These are phyloP conservation scores for Cephus pulcher DNA, from an alignment of 2,888 invertebrate genomes.

Conservation along the genomic window DNA sequence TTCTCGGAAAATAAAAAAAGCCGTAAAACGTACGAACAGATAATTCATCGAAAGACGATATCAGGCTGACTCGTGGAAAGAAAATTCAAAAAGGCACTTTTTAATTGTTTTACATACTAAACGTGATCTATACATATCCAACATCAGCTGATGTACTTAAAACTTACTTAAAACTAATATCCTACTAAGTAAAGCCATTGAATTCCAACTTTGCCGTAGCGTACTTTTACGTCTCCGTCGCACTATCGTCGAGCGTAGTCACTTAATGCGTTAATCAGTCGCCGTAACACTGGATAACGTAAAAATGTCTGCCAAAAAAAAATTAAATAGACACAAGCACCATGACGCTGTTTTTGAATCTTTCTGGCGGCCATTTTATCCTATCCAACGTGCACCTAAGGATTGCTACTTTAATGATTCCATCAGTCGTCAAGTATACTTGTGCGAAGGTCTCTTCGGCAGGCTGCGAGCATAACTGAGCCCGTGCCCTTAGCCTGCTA, in stretches of 20 bases:
- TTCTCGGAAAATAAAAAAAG: not conserved
- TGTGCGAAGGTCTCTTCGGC: slow-evolving; percentile 2
- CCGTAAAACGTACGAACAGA: not conserved
- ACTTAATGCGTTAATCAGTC: not conserved
- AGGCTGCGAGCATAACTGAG: slow-evolving; percentile 31
- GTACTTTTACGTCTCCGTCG: not conserved
- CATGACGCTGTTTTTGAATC: not conserved
- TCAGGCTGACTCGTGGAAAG: slow-evolving; percentile 2
- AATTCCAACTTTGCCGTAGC: not conserved
- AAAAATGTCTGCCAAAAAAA: not conserved
- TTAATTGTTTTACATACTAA: slow-evolving; percentile 4
- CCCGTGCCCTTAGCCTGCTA: slow-evolving; percentile 27
- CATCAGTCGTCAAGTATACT: not conserved
- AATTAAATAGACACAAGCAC: not conserved
- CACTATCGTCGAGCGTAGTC: not conserved
- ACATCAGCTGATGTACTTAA: not conserved
- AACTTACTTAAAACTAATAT: not conserved
- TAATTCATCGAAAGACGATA: not conserved
- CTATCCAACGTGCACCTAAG: not conserved
- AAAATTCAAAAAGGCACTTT: slow-evolving; percentile 9
- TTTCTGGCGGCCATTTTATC: not conserved
- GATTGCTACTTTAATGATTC: not conserved
- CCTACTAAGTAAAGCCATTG: not conserved
- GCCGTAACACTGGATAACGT: not conserved
- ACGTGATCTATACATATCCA: not conserved